phyloP scores from a whole-genome alignment of 2,888 invertebrate genomes.

The Acronicta leporina region DNA sequence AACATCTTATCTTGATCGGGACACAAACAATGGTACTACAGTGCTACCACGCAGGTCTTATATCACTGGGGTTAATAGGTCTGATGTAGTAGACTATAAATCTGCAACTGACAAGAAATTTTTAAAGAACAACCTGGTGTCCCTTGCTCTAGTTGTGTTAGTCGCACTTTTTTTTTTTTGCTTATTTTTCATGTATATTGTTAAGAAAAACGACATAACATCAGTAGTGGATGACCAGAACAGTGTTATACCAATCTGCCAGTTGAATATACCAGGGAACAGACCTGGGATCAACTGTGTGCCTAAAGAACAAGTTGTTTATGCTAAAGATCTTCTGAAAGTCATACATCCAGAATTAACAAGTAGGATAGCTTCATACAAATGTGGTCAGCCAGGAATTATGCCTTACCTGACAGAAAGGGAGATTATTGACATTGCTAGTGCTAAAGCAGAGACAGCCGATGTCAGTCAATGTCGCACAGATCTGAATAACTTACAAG shows the following conservation, averaged over 20 bases:
- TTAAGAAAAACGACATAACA: conserved; percentile 90
- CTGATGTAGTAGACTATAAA: conserved; percentile 80
- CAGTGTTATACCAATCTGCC: conserved; percentile 90
- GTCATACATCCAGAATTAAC: conserved; percentile 91
- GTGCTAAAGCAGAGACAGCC: conserved; percentile 67
- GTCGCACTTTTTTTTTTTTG: conserved; percentile 91
- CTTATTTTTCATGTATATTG: conserved; percentile 91
- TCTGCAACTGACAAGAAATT: conserved; percentile 83
- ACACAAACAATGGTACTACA: conserved; percentile 79
- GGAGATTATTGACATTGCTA: conserved; percentile 90
- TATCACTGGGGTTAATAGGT: conserved; percentile 75
- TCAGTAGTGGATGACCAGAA: conserved; percentile 86
- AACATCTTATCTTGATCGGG: conserved; percentile 72
- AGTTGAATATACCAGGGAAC: conserved; percentile 83
- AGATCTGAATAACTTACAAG: conserved; percentile 91
- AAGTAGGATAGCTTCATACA: conserved; percentile 87
- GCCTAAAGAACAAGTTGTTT: conserved; percentile 89
- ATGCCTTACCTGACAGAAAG: conserved; percentile 90
- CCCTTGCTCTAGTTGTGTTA: conserved; percentile 90
- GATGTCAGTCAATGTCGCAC: conserved; percentile 84
- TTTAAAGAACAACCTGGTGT: conserved; percentile 90
- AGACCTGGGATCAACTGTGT: conserved; percentile 91
- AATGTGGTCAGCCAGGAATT: conserved; percentile 86
- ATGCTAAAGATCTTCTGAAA: conserved; percentile 90
- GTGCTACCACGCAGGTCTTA: conserved; percentile 78